Percentiles rank a stretch among this genome's conserved stretches.
Evolutionary conservation across 2,888 invertebrate species (phyloP).

Genomic region (Lasioglossum malachurum): DNA sequence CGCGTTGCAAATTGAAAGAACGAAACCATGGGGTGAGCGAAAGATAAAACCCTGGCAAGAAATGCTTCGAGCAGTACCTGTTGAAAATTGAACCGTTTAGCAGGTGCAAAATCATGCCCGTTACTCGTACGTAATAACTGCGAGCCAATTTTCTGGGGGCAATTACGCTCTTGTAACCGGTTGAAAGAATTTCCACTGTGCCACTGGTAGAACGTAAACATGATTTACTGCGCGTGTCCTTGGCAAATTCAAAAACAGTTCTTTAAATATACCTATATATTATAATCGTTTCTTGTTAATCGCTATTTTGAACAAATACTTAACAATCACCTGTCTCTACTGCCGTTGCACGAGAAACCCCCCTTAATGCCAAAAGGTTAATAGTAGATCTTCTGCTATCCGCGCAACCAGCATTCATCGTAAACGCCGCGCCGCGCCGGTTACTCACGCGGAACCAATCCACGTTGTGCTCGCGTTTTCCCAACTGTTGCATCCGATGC

Average conservation of each 20-base stretch:
- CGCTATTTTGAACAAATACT: too few relatives aligned
- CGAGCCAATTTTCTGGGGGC: slow-evolving; percentile 15
- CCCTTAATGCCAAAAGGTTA: background rate
- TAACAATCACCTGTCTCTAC: too few relatives aligned
- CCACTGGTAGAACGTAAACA: background rate
- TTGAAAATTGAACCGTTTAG: background rate
- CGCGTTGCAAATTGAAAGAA: slow-evolving; percentile 6
- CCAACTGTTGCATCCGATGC: slow-evolving; percentile 53
- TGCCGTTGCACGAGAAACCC: too few relatives aligned
- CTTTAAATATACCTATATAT: background rate
- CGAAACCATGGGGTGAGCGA: slow-evolving; percentile 7
- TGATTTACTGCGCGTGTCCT: background rate
- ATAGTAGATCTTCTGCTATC: background rate
- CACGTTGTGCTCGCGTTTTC: slow-evolving; percentile 25
- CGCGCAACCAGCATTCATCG: background rate
- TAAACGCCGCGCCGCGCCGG: background rate
- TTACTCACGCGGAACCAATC: slow-evolving; percentile 9
- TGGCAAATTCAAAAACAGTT: background rate
- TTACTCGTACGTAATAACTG: background rate
- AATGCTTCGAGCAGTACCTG: background rate
- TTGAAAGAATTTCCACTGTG: background rate
- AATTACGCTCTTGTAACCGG: slow-evolving; percentile 1
- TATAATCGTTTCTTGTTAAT: too few relatives aligned
- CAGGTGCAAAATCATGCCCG: slow-evolving; percentile 16
- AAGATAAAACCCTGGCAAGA: slow-evolving; percentile 19